Evolutionary conservation across 1,140 invertebrate species (phyloP), one percentile per base, ranked within the genome.

Genomic region (Neomicropteryx cornuta): DNA sequence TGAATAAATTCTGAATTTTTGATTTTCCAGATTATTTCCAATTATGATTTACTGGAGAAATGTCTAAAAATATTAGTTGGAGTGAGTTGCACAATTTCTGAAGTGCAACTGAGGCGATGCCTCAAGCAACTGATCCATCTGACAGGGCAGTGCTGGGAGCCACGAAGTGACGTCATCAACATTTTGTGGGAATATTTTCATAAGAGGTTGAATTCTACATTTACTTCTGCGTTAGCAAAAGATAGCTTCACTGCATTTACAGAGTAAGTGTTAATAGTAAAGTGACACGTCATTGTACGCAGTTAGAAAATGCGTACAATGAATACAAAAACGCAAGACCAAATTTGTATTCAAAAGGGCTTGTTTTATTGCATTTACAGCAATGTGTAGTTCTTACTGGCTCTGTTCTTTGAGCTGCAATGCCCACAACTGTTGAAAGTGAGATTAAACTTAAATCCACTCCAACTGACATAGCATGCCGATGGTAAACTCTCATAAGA

Each of bases 161-260:
- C 43, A 8, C 44, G 39, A 24, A 42, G 28, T 35, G 46, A 47
- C 35, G 41, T 47, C 14, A 37, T 47, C 16, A 42, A 34, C 2
- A 19, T 45, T 13, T 31, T 47, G 5, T 47, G 46, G 46, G 46
- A 47, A 38, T 45, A 47, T 41, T 47, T 47, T 27, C 46, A 47
- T 24, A 47, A 47, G 22, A 31, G 41, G 16, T 31, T 47, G 14
- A 47, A 47, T 33, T 47, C 42, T 10, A 41, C 40, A 29, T 47
- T 45, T 38, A 29, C 38, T 14, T 19, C 45, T 5, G 28, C 36
- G 2, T 36, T 39, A 23, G 37, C 23, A 19, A 41, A 45, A 8
- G 37, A 42, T 32, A 34, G 23, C 32, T 35, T 22, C 14, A 18
- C 33, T 27, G 28, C 27, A 5, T 29, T 45, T 18, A 24, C 32